These are phyloP conservation scores for Poicephalus gulielmi DNA, from an alignment of 2,113 vertebrate genomes.

Conservation along the genomic window DNA sequence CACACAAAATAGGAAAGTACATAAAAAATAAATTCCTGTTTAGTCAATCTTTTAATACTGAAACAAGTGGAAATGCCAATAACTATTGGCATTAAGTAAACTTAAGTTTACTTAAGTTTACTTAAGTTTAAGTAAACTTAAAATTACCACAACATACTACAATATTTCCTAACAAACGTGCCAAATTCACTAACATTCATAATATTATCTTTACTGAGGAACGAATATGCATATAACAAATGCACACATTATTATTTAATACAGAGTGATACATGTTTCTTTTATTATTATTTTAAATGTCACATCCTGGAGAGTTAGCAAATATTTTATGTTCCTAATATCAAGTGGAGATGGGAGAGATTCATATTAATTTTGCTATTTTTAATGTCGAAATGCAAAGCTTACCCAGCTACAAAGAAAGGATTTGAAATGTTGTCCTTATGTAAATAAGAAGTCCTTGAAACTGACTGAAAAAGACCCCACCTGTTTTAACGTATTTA, in stretches of 20 bases:
- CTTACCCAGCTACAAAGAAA: background rate
- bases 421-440: background rate
- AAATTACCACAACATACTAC: background rate
- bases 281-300: background rate
- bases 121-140: background rate
- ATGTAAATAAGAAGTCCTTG: background rate
- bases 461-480: background rate
- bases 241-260: background rate
- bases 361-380: background rate
- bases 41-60: background rate
- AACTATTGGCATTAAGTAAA: background rate
- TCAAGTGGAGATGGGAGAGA: background rate
- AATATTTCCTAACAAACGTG: background rate
- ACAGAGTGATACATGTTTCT: background rate
- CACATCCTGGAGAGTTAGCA: background rate
- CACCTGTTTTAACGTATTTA: background rate
- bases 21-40: background rate
- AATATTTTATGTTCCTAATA: background rate
- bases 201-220: background rate
- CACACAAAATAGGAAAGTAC: background rate
- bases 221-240: background rate
- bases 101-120: background rate
- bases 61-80: background rate
- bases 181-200: background rate
- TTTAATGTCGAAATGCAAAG: background rate